Base-by-base conservation (phyloP, 2,797 vertebrate genomes). In the Chaunax sp. region DNA sequence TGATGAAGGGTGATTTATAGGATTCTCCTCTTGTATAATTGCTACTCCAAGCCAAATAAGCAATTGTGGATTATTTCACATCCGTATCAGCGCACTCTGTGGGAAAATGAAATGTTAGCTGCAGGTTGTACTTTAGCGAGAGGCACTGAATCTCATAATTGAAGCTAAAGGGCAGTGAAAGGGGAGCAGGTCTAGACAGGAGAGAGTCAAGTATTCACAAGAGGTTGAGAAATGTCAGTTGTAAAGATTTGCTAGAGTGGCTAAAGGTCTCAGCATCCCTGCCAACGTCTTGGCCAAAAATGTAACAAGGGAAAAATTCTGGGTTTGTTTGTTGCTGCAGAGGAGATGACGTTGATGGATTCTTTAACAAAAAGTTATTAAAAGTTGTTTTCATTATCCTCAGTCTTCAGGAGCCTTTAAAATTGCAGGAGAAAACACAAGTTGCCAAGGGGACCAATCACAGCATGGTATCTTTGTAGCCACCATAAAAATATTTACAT, bases 201-300 rank as follows among this genome's bases (percentile, higher is more conserved):
- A 80, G 62, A 72, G 68, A 75, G 66, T 18, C 18, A 83, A 81
- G 73, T 59, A 86, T 80, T 76, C 82, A 71, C 81, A 69, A 70
- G 78, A 83, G 82, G 79, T 67, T 62, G 65, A 78, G 82, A 84
- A 87, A 92, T 89, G 85, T 87, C 88, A 90, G 68, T 54, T 1
- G 72, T 75, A 74, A 88, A 80, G 77, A 69, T 74, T 67, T 55
- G 71, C 67, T 41, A 67, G 45, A 52, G 41, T n/a, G n/a, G 61
- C 50, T 83, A 84, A 89, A 90, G 85, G 86, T 88, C 80, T 69
- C 40, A 45, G 19, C 64, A 45, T 47, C 66, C 61, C 58, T 43
- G 52, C 20, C 33, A 62, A 49, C 23, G 35, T 44, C 52, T 69
- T 52, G 30, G 64, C 28, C 28, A 46, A 59, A 69, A 62, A 45